A percentile compares a stretch with the other conserved stretches of the same genome.
Evolutionary conservation across 1,140 invertebrate species (phyloP).

Genomic region (Brachionus calyciflorus): DNA sequence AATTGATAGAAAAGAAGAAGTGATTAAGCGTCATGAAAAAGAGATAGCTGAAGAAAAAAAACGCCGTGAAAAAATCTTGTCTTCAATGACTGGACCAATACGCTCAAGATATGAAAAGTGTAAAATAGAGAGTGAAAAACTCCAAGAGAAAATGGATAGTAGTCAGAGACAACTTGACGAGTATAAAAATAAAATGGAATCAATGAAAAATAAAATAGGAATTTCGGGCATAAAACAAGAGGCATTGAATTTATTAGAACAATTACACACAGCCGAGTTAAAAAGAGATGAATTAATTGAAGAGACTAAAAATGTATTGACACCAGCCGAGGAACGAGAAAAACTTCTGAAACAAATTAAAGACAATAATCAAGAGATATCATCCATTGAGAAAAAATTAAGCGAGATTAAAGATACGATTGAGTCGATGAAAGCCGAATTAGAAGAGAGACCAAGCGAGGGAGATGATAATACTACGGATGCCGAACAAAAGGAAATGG

Average conservation of each 20-base stretch:
- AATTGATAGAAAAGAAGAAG: slow-evolving; percentile 45
- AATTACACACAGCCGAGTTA: slow-evolving; percentile 26
- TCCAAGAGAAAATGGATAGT: slow-evolving; percentile 38
- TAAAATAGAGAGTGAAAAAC: slow-evolving; percentile 17
- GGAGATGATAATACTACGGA: not conserved
- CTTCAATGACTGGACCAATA: slow-evolving; percentile 36
- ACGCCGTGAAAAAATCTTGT: slow-evolving; percentile 9
- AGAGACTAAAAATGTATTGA: slow-evolving; percentile 29
- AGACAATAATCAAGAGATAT: slow-evolving; percentile 44
- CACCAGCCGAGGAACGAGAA: slow-evolving; percentile 39
- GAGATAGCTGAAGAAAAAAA: slow-evolving; percentile 37
- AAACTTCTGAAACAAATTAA: slow-evolving; percentile 44
- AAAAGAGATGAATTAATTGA: slow-evolving; percentile 27
- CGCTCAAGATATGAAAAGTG: slow-evolving; percentile 36
- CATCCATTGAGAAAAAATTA: slow-evolving; percentile 29
- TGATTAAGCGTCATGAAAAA: not conserved
- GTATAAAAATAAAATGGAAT: slow-evolving; percentile 39
- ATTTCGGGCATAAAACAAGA: slow-evolving; percentile 28
- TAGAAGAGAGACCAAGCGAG: slow-evolving; percentile 23
- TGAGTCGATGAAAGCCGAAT: slow-evolving; percentile 25
- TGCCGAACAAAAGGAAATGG: slow-evolving; percentile 30
- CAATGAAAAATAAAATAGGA: slow-evolving; percentile 22
- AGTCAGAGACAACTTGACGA: not conserved
- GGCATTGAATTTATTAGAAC: slow-evolving; percentile 40
- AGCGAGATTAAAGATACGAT: slow-evolving; percentile 39